phyloP scores from a whole-genome alignment of 2,113 vertebrate species.

The Cyrtonyx montezumae region DNA sequence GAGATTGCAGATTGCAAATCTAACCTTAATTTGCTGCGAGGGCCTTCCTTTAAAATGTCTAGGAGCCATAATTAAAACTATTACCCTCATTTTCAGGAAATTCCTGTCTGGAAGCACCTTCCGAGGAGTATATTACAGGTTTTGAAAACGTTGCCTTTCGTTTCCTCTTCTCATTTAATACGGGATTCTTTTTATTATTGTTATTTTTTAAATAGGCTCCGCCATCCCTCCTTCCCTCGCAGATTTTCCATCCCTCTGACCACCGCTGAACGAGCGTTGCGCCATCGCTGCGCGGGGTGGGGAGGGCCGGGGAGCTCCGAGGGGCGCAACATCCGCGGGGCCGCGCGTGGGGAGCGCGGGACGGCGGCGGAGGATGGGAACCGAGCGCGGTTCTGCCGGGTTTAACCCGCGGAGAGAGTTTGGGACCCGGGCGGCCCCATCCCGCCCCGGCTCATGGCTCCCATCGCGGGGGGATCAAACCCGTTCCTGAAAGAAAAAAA shows the following conservation, averaged over 20 bases:
- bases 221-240: background rate
- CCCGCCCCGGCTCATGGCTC: background rate
- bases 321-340: background rate
- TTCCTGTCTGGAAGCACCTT: constrained; percentile 77
- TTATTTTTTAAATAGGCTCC: background rate
- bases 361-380: background rate
- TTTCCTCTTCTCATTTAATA: constrained; percentile 44
- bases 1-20: constrained; percentile 54
- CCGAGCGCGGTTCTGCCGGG: background rate
- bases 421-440: background rate
- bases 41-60: constrained; percentile 71
- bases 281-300: background rate
- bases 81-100: constrained; percentile 75
- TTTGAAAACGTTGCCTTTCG: constrained; percentile 47
- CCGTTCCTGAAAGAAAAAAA: background rate
- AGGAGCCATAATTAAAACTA: constrained; percentile 72
- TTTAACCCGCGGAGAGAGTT: background rate
- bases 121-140: constrained; percentile 65
- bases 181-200: constrained; percentile 34
- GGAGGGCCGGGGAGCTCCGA: too few species aligned
- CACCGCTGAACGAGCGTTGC: background rate
- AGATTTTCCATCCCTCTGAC: background rate
- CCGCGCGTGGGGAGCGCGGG: background rate
- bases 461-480: background rate
- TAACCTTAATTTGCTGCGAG: constrained; percentile 56